Base-by-base conservation (phyloP, 2,797 vertebrate species). In the Spinus pinus region DNA sequence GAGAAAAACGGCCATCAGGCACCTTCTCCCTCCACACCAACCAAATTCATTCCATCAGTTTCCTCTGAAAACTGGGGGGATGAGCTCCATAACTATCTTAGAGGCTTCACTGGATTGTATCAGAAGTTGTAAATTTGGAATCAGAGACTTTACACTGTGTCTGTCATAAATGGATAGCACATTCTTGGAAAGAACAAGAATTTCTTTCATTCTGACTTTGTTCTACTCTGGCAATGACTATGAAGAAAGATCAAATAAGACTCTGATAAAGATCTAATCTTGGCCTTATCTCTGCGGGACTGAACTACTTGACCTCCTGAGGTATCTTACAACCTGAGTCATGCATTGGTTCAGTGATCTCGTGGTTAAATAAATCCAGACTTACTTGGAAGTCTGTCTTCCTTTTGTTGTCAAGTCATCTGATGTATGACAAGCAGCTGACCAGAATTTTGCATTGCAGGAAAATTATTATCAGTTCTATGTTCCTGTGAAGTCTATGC, bases 341-440 rank as follows among this genome's bases (percentile, higher is more conserved):
- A 54, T 39, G 74, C 14, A 31, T 12, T 78, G 21, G 5, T 58
- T 91, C 14, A 58, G 49, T 79, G 33, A 49, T 56, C 25, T 62
- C 6, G 9, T 28, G 44, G 31, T 71, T 91, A 70, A 91, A 66
- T 83, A 47, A 25, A 78, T 35, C 27, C 53, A 79, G 47, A 84
- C 9, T 66, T 65, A 50, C 5, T 62, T 71, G 53, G 44, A 91
- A 79, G 7, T 47, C 18, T 62, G 15, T 91, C 46, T 91, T 84
- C 31, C n/a, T 90, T 69, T 72, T 79, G 7, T 57, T 85, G 41
- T 81, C 23, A 21, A 47, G 49, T 86, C 41, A 67, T 47, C 49
- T 66, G 65, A 47, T 74, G 19, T 69, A 33, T 21, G 58, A 80
- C 56, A 83, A 93, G 44, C 66, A 87, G 58, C 62, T 79, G 85